phyloP scores from a whole-genome alignment of 92 coral and sea anemone species.

The Phenganax subtilis region DNA sequence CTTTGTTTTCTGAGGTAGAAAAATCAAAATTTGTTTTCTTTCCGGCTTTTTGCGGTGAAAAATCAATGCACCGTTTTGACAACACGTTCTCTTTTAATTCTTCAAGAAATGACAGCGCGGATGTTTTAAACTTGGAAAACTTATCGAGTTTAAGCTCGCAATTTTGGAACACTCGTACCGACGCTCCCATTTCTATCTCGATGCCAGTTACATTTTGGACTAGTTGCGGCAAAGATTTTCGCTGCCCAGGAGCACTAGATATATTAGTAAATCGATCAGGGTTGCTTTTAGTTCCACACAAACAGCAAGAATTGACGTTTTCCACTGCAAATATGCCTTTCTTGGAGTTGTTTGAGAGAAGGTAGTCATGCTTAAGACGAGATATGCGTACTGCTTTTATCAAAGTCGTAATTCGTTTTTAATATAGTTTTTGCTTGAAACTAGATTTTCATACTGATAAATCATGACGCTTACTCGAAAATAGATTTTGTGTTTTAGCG shows the following conservation, averaged over 20 bases:
- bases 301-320: not conserved
- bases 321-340: not conserved
- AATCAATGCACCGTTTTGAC: not conserved
- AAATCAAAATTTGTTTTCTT: not conserved
- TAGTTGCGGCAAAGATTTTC: not conserved
- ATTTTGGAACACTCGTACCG: not conserved
- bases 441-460: not conserved
- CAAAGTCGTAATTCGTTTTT: no score
- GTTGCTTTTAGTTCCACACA: not conserved
- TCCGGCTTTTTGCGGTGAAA: not conserved
- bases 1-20: not conserved
- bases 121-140: not conserved
- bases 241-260: not conserved
- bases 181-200: not conserved
- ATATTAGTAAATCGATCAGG: not conserved
- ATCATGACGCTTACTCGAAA: no score
- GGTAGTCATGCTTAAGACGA: not conserved
- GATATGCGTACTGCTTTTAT: not conserved
- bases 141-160: not conserved
- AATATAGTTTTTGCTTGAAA: not conserved
- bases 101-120: not conserved
- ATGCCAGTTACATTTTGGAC: not conserved
- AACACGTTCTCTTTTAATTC: not conserved
- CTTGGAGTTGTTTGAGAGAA: not conserved
- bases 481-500: no score